Percentiles rank a stretch among this genome's conserved stretches.
phyloP scores from a whole-genome alignment of 1,140 invertebrate species.

The Oppia nitens region DNA sequence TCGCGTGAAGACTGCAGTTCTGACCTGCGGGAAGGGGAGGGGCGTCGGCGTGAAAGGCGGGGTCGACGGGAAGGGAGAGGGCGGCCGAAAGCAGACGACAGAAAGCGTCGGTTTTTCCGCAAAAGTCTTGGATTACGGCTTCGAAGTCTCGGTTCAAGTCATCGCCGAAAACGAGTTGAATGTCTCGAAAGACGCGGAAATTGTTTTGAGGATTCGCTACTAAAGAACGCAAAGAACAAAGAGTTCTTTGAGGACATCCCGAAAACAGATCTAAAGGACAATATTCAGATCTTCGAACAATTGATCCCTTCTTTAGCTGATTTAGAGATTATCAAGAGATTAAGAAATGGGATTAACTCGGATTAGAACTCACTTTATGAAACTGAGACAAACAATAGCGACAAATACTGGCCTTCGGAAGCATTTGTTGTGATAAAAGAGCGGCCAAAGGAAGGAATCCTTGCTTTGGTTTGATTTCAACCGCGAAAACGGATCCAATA shows the following conservation, averaged over 20 bases:
- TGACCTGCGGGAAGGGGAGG: background rate
- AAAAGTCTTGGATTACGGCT: background rate
- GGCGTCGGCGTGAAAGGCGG: background rate
- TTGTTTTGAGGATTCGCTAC: slow-evolving; percentile 23
- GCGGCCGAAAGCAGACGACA: background rate
- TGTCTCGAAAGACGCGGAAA: slow-evolving; percentile 21
- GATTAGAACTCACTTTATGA: slow-evolving; percentile 9
- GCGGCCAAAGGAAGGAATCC: slow-evolving; percentile 19
- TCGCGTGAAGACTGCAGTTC: background rate
- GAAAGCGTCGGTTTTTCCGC: background rate
- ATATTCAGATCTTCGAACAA: slow-evolving; percentile 19
- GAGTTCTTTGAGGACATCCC: slow-evolving; percentile 17
- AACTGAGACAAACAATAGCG: slow-evolving; percentile 19
- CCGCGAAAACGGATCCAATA: background rate
- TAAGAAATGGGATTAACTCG: background rate
- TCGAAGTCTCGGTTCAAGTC: background rate
- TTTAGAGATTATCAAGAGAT: background rate
- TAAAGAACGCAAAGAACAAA: slow-evolving; percentile 17
- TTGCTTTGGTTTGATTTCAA: slow-evolving; percentile 21
- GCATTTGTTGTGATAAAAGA: slow-evolving; percentile 2
- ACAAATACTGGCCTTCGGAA: slow-evolving; percentile 18
- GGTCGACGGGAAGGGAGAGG: background rate
- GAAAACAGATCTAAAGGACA: slow-evolving; percentile 24
- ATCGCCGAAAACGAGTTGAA: slow-evolving; percentile 19
- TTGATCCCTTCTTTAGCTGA: slow-evolving; percentile 16